Evolutionary conservation across 1,140 invertebrate species (phyloP), one percentile per base, ranked within the genome.

Genomic region (Cotesia typhae): DNA sequence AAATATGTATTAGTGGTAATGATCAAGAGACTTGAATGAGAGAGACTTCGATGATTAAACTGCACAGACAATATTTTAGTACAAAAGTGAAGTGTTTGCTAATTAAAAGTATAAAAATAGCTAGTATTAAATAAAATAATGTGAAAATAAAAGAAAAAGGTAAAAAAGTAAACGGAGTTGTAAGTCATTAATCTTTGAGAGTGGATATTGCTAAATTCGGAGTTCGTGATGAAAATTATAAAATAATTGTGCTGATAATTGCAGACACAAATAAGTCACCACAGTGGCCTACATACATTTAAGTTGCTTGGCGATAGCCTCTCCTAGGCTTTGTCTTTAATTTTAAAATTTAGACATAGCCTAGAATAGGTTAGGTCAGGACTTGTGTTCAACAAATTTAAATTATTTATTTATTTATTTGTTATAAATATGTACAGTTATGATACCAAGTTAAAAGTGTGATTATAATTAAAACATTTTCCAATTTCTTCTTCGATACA

Each of bases 261-360:
- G 17, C 17, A 12, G 53, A 12, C 17, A 55, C 53, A 71, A 71
- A 4, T 38, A 53, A 67, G 9, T n/a, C 10, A 28, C 28, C 3
- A 28, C 28, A 72, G 6, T 20, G 17, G 67, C 66, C 12, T 35
- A 70, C 17, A 64, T 67, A 65, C 71, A 17, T 28, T 72, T 2
- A 78, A 81, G 83, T 80, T 73, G 80, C 82, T 82, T 83, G 83
- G 75, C 83, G 28, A 81, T 84, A 86, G 84, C 84, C 84, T 86
- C 84, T 86, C 84, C 84, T 86, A 85, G 84, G 84, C 84, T 86
- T 85, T 86, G 84, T 86, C 84, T 86, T 82, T 85, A 82, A 67
- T 60, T 55, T 72, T 74, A 78, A 59, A 75, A 83, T 77, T 72
- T 75, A 86, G 84, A 86, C 84, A 86, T 85, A 86, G 84, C 84